Evolutionary conservation across 2,888 invertebrate genomes (phyloP), one percentile per base, ranked within the genome.

Genomic region (Clostera curtula): DNA sequence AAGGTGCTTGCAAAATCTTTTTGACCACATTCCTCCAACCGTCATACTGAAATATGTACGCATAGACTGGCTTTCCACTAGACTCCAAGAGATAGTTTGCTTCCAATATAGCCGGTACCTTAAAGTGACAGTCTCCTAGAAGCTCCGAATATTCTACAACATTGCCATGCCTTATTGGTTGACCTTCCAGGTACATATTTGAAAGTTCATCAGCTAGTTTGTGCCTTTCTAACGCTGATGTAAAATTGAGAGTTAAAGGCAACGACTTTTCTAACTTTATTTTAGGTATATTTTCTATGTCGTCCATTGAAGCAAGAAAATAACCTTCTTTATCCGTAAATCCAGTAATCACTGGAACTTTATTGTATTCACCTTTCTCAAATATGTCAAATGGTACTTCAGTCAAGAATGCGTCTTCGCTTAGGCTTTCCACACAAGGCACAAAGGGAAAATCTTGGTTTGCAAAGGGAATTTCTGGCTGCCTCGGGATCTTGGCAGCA

Each of bases 151-250:
- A 60, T 59, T 52, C 63, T 44, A 30, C 4, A 4, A 25, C 11
- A 39, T 4, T 52, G 17, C 27, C 65, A 59, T 32, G 64, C 54
- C 12, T 69, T 49, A 29, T 58, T 47, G 9, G 64, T 10, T 36
- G 27, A 58, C 48, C 70, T 39, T 38, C 41, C 11, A 80, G 37
- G 1, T 73, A 79, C 12, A 73, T 3, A 55, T 59, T 47, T 47
- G 25, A 35, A 34, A 69, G 13, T 36, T 53, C 27, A 36, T 39
- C 25, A n/a, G 27, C 44, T 2, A 35, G 22, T 14, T 24, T 23
- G 7, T 15, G 24, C 4, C 27, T 26, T 8, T 30, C 34, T 11
- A 9, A 18, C 16, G 5, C 27, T 13, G 24, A 24, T 7, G 28
- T 18, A 3, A 39, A 30, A 3, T 30, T 5, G 4, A 39, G 16